Evolutionary conservation across 2,888 invertebrate species (phyloP), one percentile per base, ranked within the genome.

Genomic region (Dendrolimus pini): DNA sequence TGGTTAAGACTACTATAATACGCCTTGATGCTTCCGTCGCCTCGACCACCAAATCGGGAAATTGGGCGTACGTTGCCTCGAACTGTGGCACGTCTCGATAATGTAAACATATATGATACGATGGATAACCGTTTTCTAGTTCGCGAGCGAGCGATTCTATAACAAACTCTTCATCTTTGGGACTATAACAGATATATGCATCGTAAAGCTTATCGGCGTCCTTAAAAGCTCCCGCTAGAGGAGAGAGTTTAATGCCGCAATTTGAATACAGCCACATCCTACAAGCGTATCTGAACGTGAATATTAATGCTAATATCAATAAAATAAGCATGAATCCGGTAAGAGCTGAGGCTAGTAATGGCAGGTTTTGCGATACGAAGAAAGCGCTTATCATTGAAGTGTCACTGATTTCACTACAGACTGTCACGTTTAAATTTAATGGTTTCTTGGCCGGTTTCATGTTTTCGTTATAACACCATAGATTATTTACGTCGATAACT

Each of bases 161-260:
- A 41, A 98, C 97, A 81, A 97, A 97, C 76, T 96, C 95, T 80
- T 97, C 97, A 86, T 98, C 98, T 85, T 96, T 96, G 64, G 96
- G 96, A 74, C 97, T 96, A 91, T 98, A 98, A 77, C 97, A 94
- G 62, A 98, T 95, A 88, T 98, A 98, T 66, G 96, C 97, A 85
- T 98, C 98, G 88, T 97, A 98, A 63, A 96, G 93, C 80, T 96
- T 96, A 82, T 97, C 96, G 68, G 95, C 93, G 76, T 96, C 96
- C 83, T 96, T 96, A 82, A 93, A 94, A 62, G 92, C 92, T 60
- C 93, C 91, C 63, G 93, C 92, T 66, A 94, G 93, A 61, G 95
- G 93, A 82, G 96, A 95, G 69, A 97, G 93, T 66, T 96, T 93
- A 61, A 97, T 94, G 41, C 97, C 97, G 85, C 96, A 97, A 73